phyloP scores from a whole-genome alignment of 2,113 vertebrate genomes.

The Amphiprion percula region DNA sequence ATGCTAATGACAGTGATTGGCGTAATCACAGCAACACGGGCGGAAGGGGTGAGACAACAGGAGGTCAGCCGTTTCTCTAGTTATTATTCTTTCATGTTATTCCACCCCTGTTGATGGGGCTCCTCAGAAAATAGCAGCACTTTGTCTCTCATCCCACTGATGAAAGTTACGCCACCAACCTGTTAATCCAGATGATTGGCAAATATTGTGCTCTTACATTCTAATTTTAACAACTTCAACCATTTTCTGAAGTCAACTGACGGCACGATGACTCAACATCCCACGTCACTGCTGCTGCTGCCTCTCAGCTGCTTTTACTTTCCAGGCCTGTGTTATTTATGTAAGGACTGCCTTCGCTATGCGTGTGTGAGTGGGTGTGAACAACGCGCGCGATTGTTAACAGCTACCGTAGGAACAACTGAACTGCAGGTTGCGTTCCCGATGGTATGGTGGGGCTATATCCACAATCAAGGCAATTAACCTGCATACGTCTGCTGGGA shows the following conservation, averaged over 20 bases:
- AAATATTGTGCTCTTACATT: constrained; percentile 30
- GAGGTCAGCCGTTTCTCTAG: constrained; percentile 67
- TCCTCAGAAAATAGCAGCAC: constrained; percentile 31
- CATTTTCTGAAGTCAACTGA: constrained; percentile 4
- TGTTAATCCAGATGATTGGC: constrained; percentile 57
- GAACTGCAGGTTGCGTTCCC: constrained; percentile 63
- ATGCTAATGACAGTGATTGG: constrained; percentile 82
- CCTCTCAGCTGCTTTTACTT: constrained; percentile 31
- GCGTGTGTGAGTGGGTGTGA: constrained; percentile 18
- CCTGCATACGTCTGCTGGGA: constrained; percentile 78
- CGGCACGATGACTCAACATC: constrained; percentile 43
- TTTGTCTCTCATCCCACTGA: constrained; percentile 35
- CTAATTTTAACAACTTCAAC: constrained; percentile 51
- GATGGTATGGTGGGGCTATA: constrained; percentile 52
- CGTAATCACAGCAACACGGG: constrained; percentile 73
- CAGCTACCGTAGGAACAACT: constrained; percentile 62
- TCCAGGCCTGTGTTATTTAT: constrained; percentile 23
- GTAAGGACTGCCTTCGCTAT: constrained; percentile 19
- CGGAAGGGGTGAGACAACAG: constrained; percentile 67
- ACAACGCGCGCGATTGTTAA: neutral
- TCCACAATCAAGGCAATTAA: constrained; percentile 84
- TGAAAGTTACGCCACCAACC: constrained; percentile 19
- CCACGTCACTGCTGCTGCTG: constrained; percentile 18
- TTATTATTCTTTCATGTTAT: constrained; percentile 62
- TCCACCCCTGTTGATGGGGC: constrained; percentile 52